These are phyloP conservation scores for Drosophila recens DNA, from an alignment of 2,888 invertebrate genomes.

Conservation along the genomic window DNA sequence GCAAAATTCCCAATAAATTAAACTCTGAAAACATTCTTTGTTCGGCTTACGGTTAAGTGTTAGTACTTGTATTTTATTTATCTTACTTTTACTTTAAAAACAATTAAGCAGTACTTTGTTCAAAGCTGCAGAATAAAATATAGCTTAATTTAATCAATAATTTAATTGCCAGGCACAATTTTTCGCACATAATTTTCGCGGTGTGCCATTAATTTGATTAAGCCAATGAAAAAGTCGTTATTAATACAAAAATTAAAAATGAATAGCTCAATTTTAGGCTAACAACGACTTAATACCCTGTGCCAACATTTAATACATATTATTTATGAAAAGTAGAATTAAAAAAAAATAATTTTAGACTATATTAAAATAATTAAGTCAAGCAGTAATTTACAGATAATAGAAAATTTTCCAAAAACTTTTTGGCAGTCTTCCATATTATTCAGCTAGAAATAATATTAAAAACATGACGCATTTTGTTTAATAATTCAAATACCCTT, in stretches of 20 bases:
- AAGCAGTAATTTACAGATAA: too few species aligned
- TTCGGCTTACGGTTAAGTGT: background rate
- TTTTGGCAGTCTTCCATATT: too few species aligned
- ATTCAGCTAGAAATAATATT: background rate
- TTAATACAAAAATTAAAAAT: constrained; percentile 10
- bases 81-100: background rate
- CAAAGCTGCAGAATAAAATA: constrained; percentile 3
- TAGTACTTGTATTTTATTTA: background rate
- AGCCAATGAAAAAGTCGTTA: constrained; percentile 51
- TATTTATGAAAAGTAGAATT: too few species aligned
- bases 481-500: background rate
- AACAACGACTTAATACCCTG: background rate
- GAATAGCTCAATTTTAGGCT: background rate
- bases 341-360: too few species aligned
- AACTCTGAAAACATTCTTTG: constrained; percentile 15
- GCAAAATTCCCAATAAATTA: constrained; percentile 25
- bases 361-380: too few species aligned
- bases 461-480: background rate
- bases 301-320: background rate
- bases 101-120: constrained; percentile 5
- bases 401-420: too few species aligned
- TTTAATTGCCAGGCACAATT: constrained; percentile 44
- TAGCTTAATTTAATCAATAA: constrained; percentile 48
- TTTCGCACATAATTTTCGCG: constrained; percentile 47
- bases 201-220: constrained; percentile 39